A percentile compares a stretch with the other conserved stretches of the same genome.
phyloP scores from a whole-genome alignment of 2,888 invertebrate species.

The Agonopterix arenella region DNA sequence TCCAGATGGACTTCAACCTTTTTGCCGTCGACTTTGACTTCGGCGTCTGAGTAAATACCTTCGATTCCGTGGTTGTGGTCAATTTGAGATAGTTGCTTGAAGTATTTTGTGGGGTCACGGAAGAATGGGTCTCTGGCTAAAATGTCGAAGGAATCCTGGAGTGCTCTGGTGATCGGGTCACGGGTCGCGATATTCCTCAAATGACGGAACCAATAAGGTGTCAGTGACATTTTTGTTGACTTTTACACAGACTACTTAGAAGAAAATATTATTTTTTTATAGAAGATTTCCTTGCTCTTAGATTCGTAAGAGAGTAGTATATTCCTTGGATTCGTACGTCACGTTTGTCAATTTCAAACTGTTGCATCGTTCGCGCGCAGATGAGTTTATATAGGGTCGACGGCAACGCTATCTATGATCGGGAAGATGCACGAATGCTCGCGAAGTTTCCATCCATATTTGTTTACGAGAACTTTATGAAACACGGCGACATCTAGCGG shows the following conservation, averaged over 20 bases:
- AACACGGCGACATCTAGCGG: slow-evolving; percentile 33
- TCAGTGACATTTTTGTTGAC: slow-evolving; percentile 50
- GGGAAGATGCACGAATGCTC: slow-evolving; percentile 37
- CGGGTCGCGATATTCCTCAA: slow-evolving; percentile 49
- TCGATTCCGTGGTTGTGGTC: slow-evolving; percentile 55
- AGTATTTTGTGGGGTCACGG: slow-evolving; percentile 51
- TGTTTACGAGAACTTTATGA: neutral
- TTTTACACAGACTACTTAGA: too few relatives aligned
- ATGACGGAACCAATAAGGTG: slow-evolving; percentile 66
- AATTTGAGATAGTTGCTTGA: slow-evolving; percentile 34
- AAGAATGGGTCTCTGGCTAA: slow-evolving; percentile 60
- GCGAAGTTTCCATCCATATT: slow-evolving; percentile 38
- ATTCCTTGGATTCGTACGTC: slow-evolving; percentile 13
- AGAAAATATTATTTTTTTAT: too few relatives aligned
- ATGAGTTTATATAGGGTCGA: slow-evolving; percentile 41
- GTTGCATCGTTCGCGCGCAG: slow-evolving; percentile 18
- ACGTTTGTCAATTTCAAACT: slow-evolving; percentile 32
- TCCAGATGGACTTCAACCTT: slow-evolving; percentile 85
- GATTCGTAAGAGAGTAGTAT: too few relatives aligned
- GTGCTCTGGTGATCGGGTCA: slow-evolving; percentile 44
- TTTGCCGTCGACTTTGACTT: slow-evolving; percentile 78
- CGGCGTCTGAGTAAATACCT: slow-evolving; percentile 73
- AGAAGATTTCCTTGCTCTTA: too few relatives aligned
- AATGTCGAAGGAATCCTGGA: slow-evolving; percentile 53
- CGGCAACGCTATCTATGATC: slow-evolving; percentile 39